Conservation (phyloP, 2,888 invertebrate genomes). For the Mycalesis mineus region DNA sequence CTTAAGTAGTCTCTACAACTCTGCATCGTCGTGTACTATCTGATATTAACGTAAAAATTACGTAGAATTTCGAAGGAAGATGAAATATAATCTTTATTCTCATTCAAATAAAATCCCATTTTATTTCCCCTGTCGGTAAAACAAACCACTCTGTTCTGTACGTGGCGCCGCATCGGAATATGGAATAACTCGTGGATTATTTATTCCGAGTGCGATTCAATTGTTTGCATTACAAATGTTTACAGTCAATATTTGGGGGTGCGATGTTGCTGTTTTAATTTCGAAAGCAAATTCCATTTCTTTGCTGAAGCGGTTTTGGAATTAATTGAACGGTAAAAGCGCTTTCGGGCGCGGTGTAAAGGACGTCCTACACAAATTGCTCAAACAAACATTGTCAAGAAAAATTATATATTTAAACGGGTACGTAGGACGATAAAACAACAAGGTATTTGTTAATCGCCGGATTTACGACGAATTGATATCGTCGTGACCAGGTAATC, state of each 20-base stretch:
- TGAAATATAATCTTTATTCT: not conserved
- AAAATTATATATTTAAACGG: too few relatives aligned
- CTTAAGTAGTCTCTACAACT: not conserved
- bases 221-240: slow-evolving; percentile 36
- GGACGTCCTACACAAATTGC: not conserved
- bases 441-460: too few relatives aligned
- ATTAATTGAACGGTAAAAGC: slow-evolving; percentile 16
- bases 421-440: too few relatives aligned
- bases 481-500: too few relatives aligned
- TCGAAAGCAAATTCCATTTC: slow-evolving; percentile 21
- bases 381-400: too few relatives aligned
- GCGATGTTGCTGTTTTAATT: slow-evolving; percentile 26
- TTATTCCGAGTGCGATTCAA: slow-evolving; percentile 32
- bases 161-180: slow-evolving; percentile 42
- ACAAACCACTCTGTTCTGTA: slow-evolving; percentile 16
- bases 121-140: not conserved
- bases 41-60: not conserved
- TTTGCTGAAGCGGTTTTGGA: slow-evolving; percentile 12
- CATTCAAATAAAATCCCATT: not conserved
- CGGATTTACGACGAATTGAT: too few relatives aligned
- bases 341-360: too few relatives aligned
- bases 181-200: slow-evolving; percentile 40
- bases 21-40: not conserved
- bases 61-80: not conserved
- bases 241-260: slow-evolving; percentile 26